A percentile compares a stretch with the other conserved stretches of the same genome.
These are phyloP conservation scores for Panthera uncia DNA, from an alignment of 2,113 vertebrate genomes.

Conservation along the genomic window DNA sequence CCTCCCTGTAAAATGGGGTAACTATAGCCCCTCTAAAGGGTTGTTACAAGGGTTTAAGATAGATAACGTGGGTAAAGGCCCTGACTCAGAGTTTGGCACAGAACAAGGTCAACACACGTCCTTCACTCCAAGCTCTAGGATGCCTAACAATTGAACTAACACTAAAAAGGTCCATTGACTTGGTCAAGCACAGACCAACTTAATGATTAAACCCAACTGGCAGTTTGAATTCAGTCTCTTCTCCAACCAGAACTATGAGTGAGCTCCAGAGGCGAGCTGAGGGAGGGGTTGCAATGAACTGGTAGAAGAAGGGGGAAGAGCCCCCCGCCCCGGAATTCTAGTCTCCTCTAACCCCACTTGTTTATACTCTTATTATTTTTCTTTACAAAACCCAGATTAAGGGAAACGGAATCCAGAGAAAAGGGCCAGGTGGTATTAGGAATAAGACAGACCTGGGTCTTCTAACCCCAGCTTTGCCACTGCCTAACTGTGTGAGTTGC, in stretches of 20 bases:
- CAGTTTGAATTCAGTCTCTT: conserved; percentile 13
- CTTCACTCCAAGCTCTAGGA: not conserved
- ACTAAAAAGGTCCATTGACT: not conserved
- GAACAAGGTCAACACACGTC: not conserved
- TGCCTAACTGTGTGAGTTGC: not conserved
- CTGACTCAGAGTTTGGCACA: not conserved
- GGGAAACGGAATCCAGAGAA: not conserved
- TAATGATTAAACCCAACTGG: conserved; percentile 59
- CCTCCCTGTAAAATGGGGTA: not conserved
- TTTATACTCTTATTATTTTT: not conserved
- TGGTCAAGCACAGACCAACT: not conserved
- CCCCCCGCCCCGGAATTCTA: not conserved
- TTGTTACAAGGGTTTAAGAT: not conserved
- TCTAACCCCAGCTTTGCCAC: not conserved
- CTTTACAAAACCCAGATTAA: not conserved
- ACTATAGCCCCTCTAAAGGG: not conserved
- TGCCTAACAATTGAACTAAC: not conserved
- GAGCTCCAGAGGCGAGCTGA: not conserved
- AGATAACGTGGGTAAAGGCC: not conserved
- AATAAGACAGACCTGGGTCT: not conserved
- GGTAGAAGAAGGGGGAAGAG: not conserved
- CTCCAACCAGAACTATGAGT: not conserved
- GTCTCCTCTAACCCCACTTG: not conserved
- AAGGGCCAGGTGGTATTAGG: accelerated
- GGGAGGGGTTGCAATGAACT: not conserved